These are phyloP conservation scores for Saccostrea glomerata DNA, from an alignment of 1,140 invertebrate genomes.

Conservation along the genomic window DNA sequence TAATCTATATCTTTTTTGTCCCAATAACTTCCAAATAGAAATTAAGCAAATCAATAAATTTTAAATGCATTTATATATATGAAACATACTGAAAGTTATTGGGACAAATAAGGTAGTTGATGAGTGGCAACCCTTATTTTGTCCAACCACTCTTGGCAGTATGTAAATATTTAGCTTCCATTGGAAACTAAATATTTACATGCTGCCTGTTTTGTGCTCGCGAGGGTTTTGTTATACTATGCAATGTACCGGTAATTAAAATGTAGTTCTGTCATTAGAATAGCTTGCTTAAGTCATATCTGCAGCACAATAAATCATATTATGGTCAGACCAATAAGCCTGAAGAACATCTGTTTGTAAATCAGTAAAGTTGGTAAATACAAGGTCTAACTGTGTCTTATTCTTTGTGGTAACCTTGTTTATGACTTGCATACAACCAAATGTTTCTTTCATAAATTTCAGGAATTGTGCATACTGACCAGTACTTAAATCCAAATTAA, in stretches of 20 bases:
- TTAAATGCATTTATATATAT: no score
- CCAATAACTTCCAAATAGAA: no score
- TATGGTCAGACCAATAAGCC: constrained; percentile 50
- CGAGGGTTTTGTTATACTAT: neutral
- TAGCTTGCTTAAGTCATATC: neutral
- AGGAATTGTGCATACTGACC: neutral
- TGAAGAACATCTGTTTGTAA: constrained; percentile 39
- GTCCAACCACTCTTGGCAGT: neutral
- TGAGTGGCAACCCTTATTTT: constrained; percentile 35
- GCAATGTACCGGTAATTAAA: neutral
- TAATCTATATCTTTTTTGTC: no score
- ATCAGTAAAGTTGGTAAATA: constrained; percentile 30
- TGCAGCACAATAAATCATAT: constrained; percentile 40
- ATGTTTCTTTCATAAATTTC: constrained; percentile 44
- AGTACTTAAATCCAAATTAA: constrained; percentile 42
- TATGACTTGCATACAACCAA: constrained; percentile 35
- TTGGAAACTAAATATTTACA: constrained; percentile 15
- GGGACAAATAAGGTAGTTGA: no score
- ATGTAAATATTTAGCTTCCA: constrained; percentile 16
- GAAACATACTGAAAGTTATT: no score
- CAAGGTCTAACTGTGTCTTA: constrained; percentile 11
- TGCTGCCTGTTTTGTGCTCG: neutral
- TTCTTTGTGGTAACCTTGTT: constrained; percentile 32
- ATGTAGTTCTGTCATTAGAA: neutral
- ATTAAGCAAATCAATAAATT: no score